Percentiles rank a stretch among this genome's conserved stretches.
Evolutionary conservation across 2,113 vertebrate species (phyloP).

Genomic region (Trematocara stigmaticum): DNA sequence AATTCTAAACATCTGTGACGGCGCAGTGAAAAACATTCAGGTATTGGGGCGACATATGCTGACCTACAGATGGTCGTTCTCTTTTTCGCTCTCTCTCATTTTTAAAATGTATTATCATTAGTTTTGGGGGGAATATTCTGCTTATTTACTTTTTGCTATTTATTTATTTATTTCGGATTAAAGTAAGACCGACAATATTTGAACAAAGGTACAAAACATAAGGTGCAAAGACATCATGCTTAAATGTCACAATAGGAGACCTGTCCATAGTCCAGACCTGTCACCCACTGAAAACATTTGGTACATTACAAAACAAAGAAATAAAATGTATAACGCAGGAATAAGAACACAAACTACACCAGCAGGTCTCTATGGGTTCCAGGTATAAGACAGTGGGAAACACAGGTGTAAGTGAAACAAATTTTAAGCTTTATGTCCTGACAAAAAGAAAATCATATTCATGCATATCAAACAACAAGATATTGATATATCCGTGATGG

Average conservation of each 20-base stretch:
- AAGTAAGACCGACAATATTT: not conserved
- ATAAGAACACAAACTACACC: not conserved
- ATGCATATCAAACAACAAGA: not conserved
- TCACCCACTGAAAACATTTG: not conserved
- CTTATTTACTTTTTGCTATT: not conserved
- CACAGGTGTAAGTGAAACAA: not conserved
- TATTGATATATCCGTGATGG: not conserved
- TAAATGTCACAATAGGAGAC: not conserved
- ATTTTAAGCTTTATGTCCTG: not conserved
- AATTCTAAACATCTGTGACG: accelerated
- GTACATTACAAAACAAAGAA: not conserved
- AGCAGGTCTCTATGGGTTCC: not conserved
- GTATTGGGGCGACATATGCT: accelerated
- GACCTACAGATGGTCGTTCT: not conserved
- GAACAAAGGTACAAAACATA: not conserved
- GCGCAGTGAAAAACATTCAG: accelerated
- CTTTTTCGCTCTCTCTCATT: accelerated
- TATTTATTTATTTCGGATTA: not conserved
- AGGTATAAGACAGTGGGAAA: not conserved
- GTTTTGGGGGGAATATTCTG: accelerated
- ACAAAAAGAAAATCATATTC: not conserved
- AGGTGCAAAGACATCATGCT: not conserved
- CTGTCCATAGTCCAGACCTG: accelerated
- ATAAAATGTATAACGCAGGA: accelerated
- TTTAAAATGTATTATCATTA: not conserved